Conservation (phyloP, 2,888 invertebrate species). For the Tipula unca region DNA sequence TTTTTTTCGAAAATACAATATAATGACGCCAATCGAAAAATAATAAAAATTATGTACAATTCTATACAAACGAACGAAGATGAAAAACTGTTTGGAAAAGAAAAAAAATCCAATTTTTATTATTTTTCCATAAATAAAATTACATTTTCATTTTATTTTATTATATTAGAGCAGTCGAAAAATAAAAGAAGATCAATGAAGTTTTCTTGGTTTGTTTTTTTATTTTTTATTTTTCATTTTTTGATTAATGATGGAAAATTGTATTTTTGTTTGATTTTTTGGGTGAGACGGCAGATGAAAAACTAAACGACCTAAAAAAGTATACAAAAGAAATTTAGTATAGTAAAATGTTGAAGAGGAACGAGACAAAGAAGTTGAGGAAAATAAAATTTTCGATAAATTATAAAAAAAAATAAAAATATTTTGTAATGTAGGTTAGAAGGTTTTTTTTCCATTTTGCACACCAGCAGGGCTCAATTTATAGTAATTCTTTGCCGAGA, state of each 20-base stretch:
- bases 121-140: neutral
- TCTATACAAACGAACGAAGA: neutral
- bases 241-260: neutral
- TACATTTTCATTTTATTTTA: neutral
- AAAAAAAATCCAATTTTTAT: neutral
- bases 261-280: neutral
- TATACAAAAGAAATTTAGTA: neutral
- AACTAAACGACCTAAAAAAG: neutral
- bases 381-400: neutral
- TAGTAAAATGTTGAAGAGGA: neutral
- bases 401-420: neutral
- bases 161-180: neutral
- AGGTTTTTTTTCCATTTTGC: neutral
- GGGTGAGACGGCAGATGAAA: neutral
- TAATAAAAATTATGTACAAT: slow-evolving; percentile 8
- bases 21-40: slow-evolving; percentile 2
- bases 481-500: neutral
- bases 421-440: neutral
- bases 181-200: neutral
- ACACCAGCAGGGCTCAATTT: neutral
- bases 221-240: neutral
- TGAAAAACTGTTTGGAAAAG: neutral
- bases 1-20: neutral
- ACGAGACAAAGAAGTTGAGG: neutral
- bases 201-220: neutral